These are phyloP conservation scores for Anas acuta DNA, from an alignment of 2,797 vertebrate species.

Conservation along the genomic window DNA sequence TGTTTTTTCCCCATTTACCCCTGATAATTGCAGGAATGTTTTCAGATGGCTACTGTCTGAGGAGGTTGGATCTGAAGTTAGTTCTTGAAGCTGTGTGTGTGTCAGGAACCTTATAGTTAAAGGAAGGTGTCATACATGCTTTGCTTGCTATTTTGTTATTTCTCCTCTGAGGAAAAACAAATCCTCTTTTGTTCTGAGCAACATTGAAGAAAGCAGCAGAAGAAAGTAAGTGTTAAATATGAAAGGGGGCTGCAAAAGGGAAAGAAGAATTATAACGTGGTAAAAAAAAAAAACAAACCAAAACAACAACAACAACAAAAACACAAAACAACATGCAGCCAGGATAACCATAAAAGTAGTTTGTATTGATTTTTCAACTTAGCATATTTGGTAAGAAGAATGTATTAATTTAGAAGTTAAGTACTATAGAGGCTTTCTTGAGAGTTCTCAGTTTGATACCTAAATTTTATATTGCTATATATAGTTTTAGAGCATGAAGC, in stretches of 20 bases:
- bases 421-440: not conserved
- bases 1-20: not conserved
- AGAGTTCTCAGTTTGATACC: not conserved
- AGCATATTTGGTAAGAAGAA: not conserved
- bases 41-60: not conserved
- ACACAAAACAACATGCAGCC: not conserved
- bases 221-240: not conserved
- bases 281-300: not conserved
- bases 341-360: not conserved
- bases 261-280: not conserved
- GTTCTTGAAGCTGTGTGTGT: not conserved
- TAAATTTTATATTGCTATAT: not conserved
- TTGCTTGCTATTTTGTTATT: not conserved
- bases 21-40: not conserved
- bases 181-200: not conserved
- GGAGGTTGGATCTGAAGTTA: not conserved
- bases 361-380: not conserved
- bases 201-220: not conserved
- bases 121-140: not conserved
- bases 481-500: not conserved
- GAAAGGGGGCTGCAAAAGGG: not conserved
- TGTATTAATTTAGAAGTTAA: not conserved
- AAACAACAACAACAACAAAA: not conserved
- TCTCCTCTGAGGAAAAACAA: not conserved
- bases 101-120: not conserved